Evolutionary conservation across 2,797 vertebrate genomes (phyloP).

Genomic region (Rhinatrema bivittatum): DNA sequence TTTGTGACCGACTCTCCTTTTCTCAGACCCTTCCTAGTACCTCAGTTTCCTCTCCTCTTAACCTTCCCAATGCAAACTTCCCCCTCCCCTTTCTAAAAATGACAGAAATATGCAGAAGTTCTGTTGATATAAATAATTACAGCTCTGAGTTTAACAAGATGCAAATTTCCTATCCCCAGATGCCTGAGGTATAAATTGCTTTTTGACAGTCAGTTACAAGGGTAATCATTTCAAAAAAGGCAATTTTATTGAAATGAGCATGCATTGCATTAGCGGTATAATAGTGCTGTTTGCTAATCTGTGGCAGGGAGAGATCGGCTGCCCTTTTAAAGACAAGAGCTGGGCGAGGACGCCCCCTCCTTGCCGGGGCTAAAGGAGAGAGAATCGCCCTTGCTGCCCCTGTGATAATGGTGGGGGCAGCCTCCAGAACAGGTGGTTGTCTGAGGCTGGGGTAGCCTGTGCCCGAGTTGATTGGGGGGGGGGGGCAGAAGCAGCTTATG

Average conservation of each 20-base stretch:
- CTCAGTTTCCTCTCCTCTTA: too few species aligned
- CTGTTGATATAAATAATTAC: constrained; percentile 56
- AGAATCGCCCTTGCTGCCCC: too few species aligned
- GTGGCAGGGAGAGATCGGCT: background rate
- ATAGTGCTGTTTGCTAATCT: background rate
- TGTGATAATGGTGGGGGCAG: too few species aligned
- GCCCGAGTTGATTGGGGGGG: background rate
- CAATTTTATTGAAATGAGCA: constrained; percentile 46
- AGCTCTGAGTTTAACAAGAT: constrained; percentile 50
- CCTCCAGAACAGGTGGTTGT: too few species aligned
- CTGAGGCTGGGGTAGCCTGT: too few species aligned
- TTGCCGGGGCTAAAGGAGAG: too few species aligned
- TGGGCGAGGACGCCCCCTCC: too few species aligned
- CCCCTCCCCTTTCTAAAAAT: constrained; percentile 46
- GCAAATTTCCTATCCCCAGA: constrained; percentile 48
- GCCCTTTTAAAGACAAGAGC: too few species aligned
- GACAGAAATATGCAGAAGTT: constrained; percentile 47
- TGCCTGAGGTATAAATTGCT: constrained; percentile 46
- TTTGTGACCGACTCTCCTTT: too few species aligned
- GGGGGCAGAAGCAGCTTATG: too few species aligned
- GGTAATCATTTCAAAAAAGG: constrained; percentile 55
- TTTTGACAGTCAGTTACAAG: constrained; percentile 54
- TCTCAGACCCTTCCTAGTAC: too few species aligned
- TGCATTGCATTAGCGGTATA: constrained; percentile 1
- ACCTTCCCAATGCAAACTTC: too few species aligned